These are phyloP conservation scores for Alentia gelatinosa DNA, from an alignment of 2,888 invertebrate species.

Conservation along the genomic window DNA sequence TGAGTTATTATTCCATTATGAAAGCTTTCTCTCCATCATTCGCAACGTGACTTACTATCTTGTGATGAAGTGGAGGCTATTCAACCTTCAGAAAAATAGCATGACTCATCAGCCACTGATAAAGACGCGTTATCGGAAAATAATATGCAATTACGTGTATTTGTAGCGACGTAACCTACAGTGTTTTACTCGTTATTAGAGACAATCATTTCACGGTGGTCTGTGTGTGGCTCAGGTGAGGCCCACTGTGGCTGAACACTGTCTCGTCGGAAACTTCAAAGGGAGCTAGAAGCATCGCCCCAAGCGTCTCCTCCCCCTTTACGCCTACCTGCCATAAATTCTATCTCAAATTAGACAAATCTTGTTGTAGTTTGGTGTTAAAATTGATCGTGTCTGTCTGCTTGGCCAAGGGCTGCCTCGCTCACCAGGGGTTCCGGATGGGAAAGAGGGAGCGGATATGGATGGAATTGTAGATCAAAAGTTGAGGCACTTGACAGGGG, in stretches of 20 bases:
- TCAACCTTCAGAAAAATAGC: background rate
- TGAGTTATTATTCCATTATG: too few species aligned
- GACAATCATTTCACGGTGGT: slow-evolving; percentile 33
- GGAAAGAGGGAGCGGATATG: too few species aligned
- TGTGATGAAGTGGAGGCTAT: background rate
- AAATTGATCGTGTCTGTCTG: background rate
- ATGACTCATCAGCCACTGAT: background rate
- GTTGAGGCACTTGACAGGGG: too few species aligned
- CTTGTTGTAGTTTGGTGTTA: background rate
- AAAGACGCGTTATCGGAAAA: background rate
- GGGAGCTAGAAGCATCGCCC: background rate
- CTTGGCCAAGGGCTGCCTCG: background rate
- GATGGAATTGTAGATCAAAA: too few species aligned
- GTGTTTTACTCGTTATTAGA: slow-evolving; percentile 7
- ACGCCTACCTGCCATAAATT: slow-evolving; percentile 9
- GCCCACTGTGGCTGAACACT: background rate
- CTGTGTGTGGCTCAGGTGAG: background rate
- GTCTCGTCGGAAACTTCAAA: background rate
- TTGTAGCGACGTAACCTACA: background rate
- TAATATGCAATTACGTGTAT: background rate
- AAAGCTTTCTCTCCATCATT: too few species aligned
- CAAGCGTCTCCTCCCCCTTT: background rate
- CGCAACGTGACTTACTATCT: too few species aligned
- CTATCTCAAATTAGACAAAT: slow-evolving; percentile 11
- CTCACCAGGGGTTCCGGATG: background rate